Percentiles rank a stretch among this genome's conserved stretches.
phyloP scores from a whole-genome alignment of 2,888 invertebrate species.

The Dicyrtomina minuta region DNA sequence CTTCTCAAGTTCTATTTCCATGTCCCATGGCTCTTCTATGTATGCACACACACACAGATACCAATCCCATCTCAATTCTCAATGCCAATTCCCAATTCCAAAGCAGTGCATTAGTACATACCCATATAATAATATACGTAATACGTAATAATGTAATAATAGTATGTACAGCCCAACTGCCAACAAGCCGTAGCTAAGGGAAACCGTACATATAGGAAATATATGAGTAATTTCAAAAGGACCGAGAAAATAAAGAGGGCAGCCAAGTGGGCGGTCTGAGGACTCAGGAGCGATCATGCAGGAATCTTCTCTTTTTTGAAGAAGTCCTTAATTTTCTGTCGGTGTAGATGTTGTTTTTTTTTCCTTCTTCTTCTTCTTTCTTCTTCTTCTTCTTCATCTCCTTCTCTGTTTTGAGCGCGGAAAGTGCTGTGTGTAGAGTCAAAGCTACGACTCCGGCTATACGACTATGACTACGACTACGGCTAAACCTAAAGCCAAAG shows the following conservation, averaged over 20 bases:
- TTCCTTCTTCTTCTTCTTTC: neutral
- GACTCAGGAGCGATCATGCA: conserved; percentile 24
- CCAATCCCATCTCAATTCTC: no score
- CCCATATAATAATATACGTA: no score
- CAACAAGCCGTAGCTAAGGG: neutral
- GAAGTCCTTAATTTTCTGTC: conserved; percentile 6
- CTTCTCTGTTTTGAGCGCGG: conserved; percentile 4
- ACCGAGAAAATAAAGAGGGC: conserved; percentile 26
- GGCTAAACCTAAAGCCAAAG: no score
- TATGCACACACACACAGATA: no score
- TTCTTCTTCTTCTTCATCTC: conserved; percentile 2
- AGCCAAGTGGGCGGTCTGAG: conserved; percentile 25
- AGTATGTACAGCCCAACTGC: neutral
- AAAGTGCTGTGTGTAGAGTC: neutral
- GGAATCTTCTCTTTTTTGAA: conserved; percentile 27
- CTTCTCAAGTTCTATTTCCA: no score
- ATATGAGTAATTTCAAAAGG: neutral
- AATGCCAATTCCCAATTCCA: no score
- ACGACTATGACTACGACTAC: no score
- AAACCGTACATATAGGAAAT: neutral
- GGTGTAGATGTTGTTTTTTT: no score
- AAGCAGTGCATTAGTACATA: no score
- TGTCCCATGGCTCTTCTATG: no score
- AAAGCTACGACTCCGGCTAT: no score
- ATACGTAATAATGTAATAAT: no score